phyloP scores from a whole-genome alignment of 2,113 vertebrate genomes.

The Bothrops jararaca region DNA sequence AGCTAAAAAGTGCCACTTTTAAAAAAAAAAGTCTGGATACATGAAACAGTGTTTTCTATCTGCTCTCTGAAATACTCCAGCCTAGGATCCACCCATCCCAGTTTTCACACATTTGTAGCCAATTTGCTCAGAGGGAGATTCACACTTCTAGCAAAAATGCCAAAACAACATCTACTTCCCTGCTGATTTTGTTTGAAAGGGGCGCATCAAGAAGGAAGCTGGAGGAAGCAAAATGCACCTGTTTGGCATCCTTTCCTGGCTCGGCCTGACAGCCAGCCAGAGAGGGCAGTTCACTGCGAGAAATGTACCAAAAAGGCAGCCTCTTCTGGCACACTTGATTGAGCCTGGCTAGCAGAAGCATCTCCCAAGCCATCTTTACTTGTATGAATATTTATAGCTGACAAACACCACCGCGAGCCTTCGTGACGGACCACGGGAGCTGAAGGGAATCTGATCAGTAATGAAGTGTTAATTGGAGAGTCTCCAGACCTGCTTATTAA shows the following conservation, averaged over 20 bases:
- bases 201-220: neutral
- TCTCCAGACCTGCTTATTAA: constrained; percentile 14
- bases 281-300: neutral
- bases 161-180: neutral
- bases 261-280: too few relatives aligned
- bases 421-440: constrained; percentile 19
- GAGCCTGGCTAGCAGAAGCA: neutral
- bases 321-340: neutral
- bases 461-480: constrained; percentile 46
- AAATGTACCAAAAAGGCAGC: neutral
- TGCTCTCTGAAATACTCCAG: neutral
- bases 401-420: neutral
- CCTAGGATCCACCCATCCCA: neutral
- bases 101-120: neutral
- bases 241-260: neutral
- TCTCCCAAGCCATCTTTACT: neutral
- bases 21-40: neutral
- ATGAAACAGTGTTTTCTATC: neutral
- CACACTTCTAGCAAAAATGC: neutral
- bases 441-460: constrained; percentile 21
- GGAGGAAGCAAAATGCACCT: neutral
- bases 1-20: neutral
- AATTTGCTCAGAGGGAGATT: neutral
- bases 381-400: constrained; percentile 39
- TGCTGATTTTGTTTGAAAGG: neutral